phyloP scores from a whole-genome alignment of 2,888 invertebrate genomes.

The Opisthograptis luteolata region DNA sequence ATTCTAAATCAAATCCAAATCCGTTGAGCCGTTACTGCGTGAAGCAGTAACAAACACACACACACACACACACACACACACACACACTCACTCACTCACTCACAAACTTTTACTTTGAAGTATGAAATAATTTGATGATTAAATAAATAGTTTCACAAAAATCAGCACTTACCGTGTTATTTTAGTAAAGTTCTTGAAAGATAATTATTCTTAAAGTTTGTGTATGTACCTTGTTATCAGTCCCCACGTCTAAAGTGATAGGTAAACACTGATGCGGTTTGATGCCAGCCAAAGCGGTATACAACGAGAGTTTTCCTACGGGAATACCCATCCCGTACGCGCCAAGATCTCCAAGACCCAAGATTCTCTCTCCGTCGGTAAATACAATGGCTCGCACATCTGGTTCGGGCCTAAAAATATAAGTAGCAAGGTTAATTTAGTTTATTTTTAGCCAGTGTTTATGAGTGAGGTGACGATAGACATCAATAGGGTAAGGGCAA shows the following conservation, averaged over 20 bases:
- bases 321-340: conserved; percentile 99
- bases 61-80: too few species aligned
- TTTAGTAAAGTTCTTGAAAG: too few species aligned
- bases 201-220: too few species aligned
- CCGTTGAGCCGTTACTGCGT: too few species aligned
- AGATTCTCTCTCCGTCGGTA: conserved; percentile 98
- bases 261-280: conserved; percentile 97
- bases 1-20: too few species aligned
- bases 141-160: too few species aligned
- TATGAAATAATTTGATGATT: too few species aligned
- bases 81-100: too few species aligned
- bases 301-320: conserved; percentile 97
- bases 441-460: background rate
- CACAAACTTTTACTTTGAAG: too few species aligned
- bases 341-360: conserved; percentile 98
- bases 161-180: background rate
- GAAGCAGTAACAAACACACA: too few species aligned
- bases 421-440: background rate
- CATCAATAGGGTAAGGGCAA: too few species aligned
- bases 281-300: conserved; percentile 98
- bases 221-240: conserved; percentile 90
- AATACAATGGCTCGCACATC: conserved; percentile 95
- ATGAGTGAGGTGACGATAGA: too few species aligned
- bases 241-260: conserved; percentile 97
- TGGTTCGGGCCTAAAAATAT: conserved; percentile 88